Conservation (phyloP, 1,140 invertebrate species). For the Phortica variegata region DNA sequence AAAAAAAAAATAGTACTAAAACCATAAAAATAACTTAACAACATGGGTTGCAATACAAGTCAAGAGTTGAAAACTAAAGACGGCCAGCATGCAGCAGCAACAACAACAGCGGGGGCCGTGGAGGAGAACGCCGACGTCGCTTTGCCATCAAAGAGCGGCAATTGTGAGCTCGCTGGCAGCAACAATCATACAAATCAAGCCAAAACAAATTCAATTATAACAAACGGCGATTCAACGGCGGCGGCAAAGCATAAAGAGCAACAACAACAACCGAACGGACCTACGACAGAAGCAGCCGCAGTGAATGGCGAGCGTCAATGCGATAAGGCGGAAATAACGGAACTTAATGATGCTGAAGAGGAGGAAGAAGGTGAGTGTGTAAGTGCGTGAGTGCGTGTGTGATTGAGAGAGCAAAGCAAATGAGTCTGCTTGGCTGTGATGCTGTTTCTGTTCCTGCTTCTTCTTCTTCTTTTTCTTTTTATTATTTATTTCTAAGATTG, state of each 20-base stretch:
- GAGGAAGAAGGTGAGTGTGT: no score
- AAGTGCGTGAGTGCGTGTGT: no score
- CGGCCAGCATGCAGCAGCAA: slow-evolving; percentile 41
- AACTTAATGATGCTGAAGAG: slow-evolving; percentile 44
- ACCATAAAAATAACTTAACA: slow-evolving; percentile 3
- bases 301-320: slow-evolving; percentile 45
- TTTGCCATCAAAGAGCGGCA: slow-evolving; percentile 11
- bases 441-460: no score
- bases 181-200: slow-evolving; percentile 48
- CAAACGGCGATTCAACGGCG: slow-evolving; percentile 45
- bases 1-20: neutral
- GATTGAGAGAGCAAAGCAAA: no score
- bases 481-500: no score
- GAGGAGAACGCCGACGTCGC: slow-evolving; percentile 8
- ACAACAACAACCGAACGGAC: slow-evolving; percentile 3
- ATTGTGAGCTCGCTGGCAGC: slow-evolving; percentile 4
- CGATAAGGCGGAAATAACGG: slow-evolving; percentile 47
- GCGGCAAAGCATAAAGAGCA: slow-evolving; percentile 6
- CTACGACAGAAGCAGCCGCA: slow-evolving; percentile 20
- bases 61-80: slow-evolving; percentile 55
- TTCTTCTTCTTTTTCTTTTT: no score
- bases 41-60: slow-evolving; percentile 54
- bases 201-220: slow-evolving; percentile 54
- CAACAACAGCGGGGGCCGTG: slow-evolving; percentile 32
- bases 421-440: no score